phyloP scores from a whole-genome alignment of 2,888 invertebrate species.

The Pterobdella sp. region DNA sequence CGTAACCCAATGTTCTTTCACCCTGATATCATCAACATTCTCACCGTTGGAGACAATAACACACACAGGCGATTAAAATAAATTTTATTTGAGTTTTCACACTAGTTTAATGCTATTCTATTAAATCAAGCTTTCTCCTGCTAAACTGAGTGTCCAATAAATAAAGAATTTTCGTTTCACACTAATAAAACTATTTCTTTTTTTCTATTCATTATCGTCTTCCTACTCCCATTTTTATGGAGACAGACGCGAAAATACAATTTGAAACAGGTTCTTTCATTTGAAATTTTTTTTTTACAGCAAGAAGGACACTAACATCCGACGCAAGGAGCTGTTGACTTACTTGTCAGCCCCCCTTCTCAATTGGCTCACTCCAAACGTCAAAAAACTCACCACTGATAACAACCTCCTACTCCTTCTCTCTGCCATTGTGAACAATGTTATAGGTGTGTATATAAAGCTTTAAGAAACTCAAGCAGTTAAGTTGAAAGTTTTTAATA shows the following conservation, averaged over 20 bases:
- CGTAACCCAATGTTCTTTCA: slow-evolving; percentile 73
- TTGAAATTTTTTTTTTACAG: no score
- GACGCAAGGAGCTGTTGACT: slow-evolving; percentile 45
- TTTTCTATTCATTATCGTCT: background rate
- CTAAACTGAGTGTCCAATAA: no score
- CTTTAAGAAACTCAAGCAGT: no score
- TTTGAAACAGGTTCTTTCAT: background rate
- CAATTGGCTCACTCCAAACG: slow-evolving; percentile 43
- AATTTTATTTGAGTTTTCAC: no score
- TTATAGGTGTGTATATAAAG: slow-evolving; percentile 41
- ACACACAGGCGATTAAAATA: slow-evolving; percentile 53
- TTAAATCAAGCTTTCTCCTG: no score
- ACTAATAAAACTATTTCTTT: background rate
- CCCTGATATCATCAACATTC: slow-evolving; percentile 66
- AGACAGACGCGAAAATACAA: background rate
- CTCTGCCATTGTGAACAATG: slow-evolving; percentile 44
- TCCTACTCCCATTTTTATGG: no score
- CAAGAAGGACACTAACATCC: slow-evolving; percentile 46
- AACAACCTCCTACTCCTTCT: slow-evolving; percentile 44
- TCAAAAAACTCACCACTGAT: slow-evolving; percentile 42
- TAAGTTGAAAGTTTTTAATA: background rate
- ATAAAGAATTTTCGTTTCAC: slow-evolving; percentile 2
- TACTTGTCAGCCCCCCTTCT: slow-evolving; percentile 43
- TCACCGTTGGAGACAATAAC: slow-evolving; percentile 67
- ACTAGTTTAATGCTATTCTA: no score